These are phyloP conservation scores for Eupsilia transversa DNA, from an alignment of 2,888 invertebrate genomes.

Conservation along the genomic window DNA sequence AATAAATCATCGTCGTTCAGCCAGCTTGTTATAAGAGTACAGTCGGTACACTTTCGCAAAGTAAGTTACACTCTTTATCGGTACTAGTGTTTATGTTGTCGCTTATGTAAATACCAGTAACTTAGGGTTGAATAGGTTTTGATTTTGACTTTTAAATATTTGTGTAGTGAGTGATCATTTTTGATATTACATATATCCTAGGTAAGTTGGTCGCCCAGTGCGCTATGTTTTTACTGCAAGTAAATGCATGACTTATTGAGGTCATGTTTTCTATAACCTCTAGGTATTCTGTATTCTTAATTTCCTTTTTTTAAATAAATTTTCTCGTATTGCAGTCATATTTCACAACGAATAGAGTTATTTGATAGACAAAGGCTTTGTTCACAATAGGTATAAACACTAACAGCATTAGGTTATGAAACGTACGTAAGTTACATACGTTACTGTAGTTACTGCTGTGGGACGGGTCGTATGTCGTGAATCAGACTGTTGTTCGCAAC, in stretches of 20 bases:
- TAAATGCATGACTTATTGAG: not conserved
- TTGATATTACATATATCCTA: no score
- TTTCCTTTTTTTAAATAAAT: not conserved
- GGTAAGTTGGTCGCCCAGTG: not conserved
- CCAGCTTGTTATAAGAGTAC: constrained; percentile 88
- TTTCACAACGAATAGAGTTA: not conserved
- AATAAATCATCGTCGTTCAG: constrained; percentile 89
- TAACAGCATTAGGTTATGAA: constrained; percentile 27
- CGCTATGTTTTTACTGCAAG: no score
- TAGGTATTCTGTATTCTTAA: no score
- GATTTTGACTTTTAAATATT: not conserved
- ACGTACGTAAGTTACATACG: not conserved
- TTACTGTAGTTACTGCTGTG: constrained; percentile 1
- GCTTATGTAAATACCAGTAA: not conserved
- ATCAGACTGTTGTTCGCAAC: constrained; percentile 36
- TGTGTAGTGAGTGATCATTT: not conserved
- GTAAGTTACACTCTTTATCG: constrained; percentile 72
- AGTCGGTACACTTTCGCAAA: constrained; percentile 88
- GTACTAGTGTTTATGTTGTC: constrained; percentile 5
- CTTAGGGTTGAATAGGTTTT: not conserved
- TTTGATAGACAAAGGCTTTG: constrained; percentile 16
- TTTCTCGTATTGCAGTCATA: not conserved
- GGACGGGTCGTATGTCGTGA: constrained; percentile 21
- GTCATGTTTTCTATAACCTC: not conserved
- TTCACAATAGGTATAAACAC: constrained; percentile 10